A percentile compares a stretch with the other conserved stretches of the same genome.
These are phyloP conservation scores for Castor canadensis DNA, from an alignment of 2,113 vertebrate genomes.

Conservation along the genomic window DNA sequence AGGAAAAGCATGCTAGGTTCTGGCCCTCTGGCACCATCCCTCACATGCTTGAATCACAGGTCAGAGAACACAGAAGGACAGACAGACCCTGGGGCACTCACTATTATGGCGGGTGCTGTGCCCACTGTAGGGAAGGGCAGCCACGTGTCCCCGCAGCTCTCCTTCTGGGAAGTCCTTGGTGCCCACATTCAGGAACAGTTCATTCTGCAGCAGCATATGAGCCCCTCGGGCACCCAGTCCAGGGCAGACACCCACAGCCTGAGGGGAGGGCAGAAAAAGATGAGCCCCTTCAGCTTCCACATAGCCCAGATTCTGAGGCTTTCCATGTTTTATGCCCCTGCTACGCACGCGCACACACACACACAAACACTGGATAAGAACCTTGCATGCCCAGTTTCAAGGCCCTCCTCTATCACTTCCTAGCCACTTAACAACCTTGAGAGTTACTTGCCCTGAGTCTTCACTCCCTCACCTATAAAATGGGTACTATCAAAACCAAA, in stretches of 20 bases:
- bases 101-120: constrained; percentile 88
- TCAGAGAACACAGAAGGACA: neutral
- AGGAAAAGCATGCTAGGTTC: neutral
- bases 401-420: neutral
- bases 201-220: constrained; percentile 98
- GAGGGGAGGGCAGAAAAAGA: rapidly evolving
- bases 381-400: neutral
- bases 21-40: neutral
- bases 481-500: neutral
- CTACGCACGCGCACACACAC: neutral
- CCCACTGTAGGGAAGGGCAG: constrained; percentile 91
- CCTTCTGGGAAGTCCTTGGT: constrained; percentile 92
- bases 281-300: neutral
- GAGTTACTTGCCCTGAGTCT: neutral
- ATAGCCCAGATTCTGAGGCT: neutral
- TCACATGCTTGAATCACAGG: neutral
- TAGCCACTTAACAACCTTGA: neutral
- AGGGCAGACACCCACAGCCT: constrained; percentile 88
- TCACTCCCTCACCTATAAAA: constrained; percentile 6
- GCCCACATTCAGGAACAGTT: constrained; percentile 96
- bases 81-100: constrained; percentile 75
- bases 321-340: neutral
- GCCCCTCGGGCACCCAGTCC: constrained; percentile 91
- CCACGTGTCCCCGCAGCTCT: constrained; percentile 94
- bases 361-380: neutral